Percentiles rank a stretch among this genome's conserved stretches.
These are phyloP conservation scores for Bruchidius siliquastri DNA, from an alignment of 2,888 invertebrate species.

Conservation along the genomic window DNA sequence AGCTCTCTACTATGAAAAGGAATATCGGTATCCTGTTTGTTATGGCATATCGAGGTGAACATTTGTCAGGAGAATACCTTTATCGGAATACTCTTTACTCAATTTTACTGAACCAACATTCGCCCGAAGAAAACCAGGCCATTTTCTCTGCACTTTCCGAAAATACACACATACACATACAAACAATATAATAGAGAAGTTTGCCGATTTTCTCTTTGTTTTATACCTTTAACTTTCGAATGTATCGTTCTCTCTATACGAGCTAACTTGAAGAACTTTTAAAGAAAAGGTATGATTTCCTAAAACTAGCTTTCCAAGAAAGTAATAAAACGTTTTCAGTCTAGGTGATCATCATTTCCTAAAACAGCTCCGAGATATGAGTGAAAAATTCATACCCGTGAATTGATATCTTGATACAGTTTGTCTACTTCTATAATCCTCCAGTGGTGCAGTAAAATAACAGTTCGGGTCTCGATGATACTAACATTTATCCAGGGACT, in stretches of 20 bases:
- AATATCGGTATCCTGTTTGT: too few species aligned
- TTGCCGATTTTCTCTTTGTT: neutral
- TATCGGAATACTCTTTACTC: neutral
- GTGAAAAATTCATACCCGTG: neutral
- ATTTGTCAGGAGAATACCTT: too few species aligned
- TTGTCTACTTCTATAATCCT: too few species aligned
- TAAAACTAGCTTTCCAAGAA: neutral
- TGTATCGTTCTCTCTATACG: neutral
- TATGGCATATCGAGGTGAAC: too few species aligned
- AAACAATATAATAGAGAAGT: neutral
- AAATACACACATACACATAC: neutral
- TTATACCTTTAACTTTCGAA: neutral
- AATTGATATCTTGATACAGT: neutral
- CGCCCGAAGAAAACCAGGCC: neutral
- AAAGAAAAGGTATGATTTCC: neutral
- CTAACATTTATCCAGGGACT: neutral
- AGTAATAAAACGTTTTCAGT: neutral
- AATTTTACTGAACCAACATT: neutral
- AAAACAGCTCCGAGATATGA: neutral
- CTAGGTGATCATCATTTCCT: neutral
- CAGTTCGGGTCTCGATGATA: neutral
- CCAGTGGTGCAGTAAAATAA: neutral
- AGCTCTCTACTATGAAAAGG: too few species aligned
- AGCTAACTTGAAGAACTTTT: neutral
- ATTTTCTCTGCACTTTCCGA: neutral